Evolutionary conservation across 2,113 vertebrate species (phyloP).

Genomic region (Ahaetulla prasina): DNA sequence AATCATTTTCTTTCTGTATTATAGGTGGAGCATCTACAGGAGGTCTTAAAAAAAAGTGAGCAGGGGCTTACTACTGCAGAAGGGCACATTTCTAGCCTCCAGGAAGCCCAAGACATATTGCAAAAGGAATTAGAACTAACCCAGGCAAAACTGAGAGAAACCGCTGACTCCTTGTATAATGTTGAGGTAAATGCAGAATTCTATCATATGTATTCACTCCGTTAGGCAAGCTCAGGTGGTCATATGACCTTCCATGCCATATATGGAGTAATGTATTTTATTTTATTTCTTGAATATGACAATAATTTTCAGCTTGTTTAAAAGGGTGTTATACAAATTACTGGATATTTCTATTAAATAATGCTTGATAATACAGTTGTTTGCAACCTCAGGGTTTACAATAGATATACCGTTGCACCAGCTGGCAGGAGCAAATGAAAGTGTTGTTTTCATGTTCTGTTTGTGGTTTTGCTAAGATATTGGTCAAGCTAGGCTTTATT

Average conservation of each 20-base stretch:
- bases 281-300: not conserved
- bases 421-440: not conserved
- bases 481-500: not conserved
- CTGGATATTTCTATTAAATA: not conserved
- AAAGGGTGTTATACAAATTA: not conserved
- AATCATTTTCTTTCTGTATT: not conserved
- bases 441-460: not conserved
- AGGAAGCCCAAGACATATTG: conserved; percentile 90
- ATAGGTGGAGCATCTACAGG: conserved; percentile 84
- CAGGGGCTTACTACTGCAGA: conserved; percentile 84
- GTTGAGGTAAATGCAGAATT: conserved; percentile 77
- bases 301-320: not conserved
- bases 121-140: conserved; percentile 91
- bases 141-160: conserved; percentile 84
- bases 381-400: not conserved
- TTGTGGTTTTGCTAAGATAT: not conserved
- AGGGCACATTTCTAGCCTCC: conserved; percentile 86
- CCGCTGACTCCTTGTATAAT: conserved; percentile 86
- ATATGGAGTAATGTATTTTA: not conserved
- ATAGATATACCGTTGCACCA: too few species aligned
- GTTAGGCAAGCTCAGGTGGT: not conserved
- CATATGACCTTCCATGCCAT: not conserved
- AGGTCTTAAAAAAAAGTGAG: conserved; percentile 84
- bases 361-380: not conserved
- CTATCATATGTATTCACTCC: not conserved